phyloP scores from a whole-genome alignment of 2,888 invertebrate genomes.

The Ypsolopha scabrella region DNA sequence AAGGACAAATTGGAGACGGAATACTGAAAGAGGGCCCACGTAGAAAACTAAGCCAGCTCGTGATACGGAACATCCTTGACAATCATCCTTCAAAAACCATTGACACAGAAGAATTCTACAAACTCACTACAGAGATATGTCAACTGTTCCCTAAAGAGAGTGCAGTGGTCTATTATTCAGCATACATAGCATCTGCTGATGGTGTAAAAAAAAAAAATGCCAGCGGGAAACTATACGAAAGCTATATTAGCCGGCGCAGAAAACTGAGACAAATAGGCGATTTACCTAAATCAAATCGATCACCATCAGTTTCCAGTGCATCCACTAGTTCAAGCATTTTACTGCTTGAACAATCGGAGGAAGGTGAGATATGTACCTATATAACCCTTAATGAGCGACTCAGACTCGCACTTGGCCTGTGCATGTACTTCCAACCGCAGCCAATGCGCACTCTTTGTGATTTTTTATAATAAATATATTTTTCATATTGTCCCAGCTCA shows the following conservation, averaged over 20 bases:
- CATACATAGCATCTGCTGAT: not conserved
- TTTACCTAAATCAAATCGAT: not conserved
- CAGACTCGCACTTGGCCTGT: not conserved
- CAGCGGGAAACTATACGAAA: not conserved
- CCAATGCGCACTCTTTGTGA: not conserved
- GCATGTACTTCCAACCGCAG: not conserved
- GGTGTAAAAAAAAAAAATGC: not conserved
- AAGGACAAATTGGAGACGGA: not conserved
- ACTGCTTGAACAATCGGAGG: not conserved
- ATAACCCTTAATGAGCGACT: not conserved
- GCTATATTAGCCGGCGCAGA: not conserved
- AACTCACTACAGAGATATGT: not conserved
- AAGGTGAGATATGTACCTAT: not conserved
- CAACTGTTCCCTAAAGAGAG: not conserved
- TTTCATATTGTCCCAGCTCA: not conserved
- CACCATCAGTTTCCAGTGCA: not conserved
- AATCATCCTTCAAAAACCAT: not conserved
- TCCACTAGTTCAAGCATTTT: not conserved
- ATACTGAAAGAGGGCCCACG: not conserved
- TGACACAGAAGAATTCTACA: not conserved
- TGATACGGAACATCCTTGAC: not conserved
- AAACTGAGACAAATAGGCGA: not conserved
- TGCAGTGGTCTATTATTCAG: not conserved
- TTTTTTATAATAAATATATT: not conserved
- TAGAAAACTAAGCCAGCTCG: constrained; percentile 1